Evolutionary conservation across 1,140 invertebrate species (phyloP).

Genomic region (Aporrectodea caliginosa): DNA sequence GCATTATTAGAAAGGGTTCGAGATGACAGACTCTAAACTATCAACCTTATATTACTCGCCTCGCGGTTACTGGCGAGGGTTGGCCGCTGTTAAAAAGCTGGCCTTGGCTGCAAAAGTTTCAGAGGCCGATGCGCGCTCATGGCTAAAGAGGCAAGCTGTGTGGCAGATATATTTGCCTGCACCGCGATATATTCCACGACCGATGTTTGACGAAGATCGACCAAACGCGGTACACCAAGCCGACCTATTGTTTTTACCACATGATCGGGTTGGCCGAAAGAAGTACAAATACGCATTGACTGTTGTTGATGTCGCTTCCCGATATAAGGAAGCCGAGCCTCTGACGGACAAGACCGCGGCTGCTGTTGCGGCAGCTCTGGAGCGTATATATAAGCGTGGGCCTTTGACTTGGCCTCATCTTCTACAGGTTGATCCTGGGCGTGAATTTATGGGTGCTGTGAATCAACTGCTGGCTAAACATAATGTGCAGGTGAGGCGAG

Average conservation of each 20-base stretch:
- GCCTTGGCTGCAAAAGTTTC: conserved; percentile 24
- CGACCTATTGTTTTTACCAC: conserved; percentile 35
- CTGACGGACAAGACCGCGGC: conserved; percentile 29
- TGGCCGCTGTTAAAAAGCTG: conserved; percentile 27
- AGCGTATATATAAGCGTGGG: conserved; percentile 32
- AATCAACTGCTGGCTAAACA: conserved; percentile 33
- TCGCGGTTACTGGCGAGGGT: conserved; percentile 21
- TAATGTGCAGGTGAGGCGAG: conserved; percentile 21
- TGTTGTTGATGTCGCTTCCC: conserved; percentile 31
- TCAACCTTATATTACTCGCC: conserved; percentile 30
- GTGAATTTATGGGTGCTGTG: conserved; percentile 32
- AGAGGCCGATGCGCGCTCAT: conserved; percentile 18
- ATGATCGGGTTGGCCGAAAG: conserved; percentile 25
- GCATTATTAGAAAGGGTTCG: no score
- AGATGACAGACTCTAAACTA: neutral
- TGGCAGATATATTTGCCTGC: conserved; percentile 35
- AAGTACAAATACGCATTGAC: conserved; percentile 35
- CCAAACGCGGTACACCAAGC: conserved; percentile 35
- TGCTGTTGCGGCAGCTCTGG: conserved; percentile 31
- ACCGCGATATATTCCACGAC: conserved; percentile 24
- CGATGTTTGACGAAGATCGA: conserved; percentile 18
- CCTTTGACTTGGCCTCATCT: conserved; percentile 33
- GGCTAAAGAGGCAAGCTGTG: conserved; percentile 34
- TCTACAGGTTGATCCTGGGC: conserved; percentile 32
- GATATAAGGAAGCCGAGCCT: conserved; percentile 35